Evolutionary conservation across 1,140 invertebrate genomes (phyloP).

Genomic region (Diabrotica undecimpunctata): DNA sequence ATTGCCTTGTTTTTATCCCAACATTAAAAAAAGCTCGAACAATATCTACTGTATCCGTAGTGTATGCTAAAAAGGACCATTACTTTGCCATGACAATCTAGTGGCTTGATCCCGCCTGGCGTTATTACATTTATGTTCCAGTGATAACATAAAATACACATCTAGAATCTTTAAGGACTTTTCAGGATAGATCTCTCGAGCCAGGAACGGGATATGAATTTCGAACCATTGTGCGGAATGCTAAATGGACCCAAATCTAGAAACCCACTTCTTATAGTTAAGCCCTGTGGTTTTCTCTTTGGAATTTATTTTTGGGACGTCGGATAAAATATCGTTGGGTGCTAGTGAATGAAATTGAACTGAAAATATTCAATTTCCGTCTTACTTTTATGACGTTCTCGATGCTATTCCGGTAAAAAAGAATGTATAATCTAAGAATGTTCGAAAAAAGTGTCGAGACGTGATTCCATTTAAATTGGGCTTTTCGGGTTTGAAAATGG

Average conservation of each 20-base stretch:
- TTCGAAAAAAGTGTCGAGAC: not conserved
- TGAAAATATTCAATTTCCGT: conserved; percentile 14
- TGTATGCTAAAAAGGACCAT: not conserved
- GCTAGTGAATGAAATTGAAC: conserved; percentile 6
- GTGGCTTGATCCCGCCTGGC: not conserved
- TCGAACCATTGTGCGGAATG: conserved; percentile 21
- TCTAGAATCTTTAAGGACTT: conserved; percentile 27
- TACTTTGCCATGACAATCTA: not conserved
- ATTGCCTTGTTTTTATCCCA: too few species aligned
- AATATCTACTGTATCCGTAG: too few species aligned
- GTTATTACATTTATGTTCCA: conserved; percentile 30
- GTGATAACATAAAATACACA: conserved; percentile 33
- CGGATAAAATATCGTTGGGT: conserved; percentile 8
- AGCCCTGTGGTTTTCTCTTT: conserved; percentile 9
- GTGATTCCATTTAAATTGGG: not conserved
- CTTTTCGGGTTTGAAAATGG: not conserved
- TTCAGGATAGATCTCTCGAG: conserved; percentile 15
- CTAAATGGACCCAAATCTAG: conserved; percentile 19
- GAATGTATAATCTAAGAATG: not conserved
- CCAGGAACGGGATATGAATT: conserved; percentile 26
- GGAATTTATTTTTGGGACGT: conserved; percentile 11
- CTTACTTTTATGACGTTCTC: not conserved
- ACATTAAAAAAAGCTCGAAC: too few species aligned
- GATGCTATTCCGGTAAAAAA: conserved; percentile 2
- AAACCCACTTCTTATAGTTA: conserved; percentile 15